Conservation (phyloP, 2,888 invertebrate species). For the Polymixis flavicincta region DNA sequence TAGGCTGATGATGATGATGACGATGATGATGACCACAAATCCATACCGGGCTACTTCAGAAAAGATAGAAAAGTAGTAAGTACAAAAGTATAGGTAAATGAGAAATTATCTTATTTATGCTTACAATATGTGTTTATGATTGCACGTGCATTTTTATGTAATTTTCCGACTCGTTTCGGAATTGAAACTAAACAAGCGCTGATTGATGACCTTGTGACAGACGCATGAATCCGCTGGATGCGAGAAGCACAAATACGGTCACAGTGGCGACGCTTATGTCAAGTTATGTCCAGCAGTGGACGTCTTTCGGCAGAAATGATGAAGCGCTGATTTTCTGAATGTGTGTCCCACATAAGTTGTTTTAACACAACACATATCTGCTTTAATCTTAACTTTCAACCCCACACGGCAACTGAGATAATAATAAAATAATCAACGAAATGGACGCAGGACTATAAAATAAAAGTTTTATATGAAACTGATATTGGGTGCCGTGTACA, state of each 20-base stretch:
- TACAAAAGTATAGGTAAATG: too few species aligned
- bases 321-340: neutral
- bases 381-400: neutral
- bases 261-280: too few species aligned
- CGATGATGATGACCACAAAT: too few species aligned
- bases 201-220: neutral
- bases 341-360: neutral
- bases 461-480: conserved; percentile 60
- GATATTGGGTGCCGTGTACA: conserved; percentile 62
- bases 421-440: conserved; percentile 25
- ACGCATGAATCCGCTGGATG: too few species aligned
- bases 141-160: neutral
- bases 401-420: conserved; percentile 1
- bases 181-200: neutral
- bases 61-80: too few species aligned
- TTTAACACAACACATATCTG: too few species aligned
- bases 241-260: too few species aligned
- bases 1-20: too few species aligned
- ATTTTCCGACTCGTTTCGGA: neutral
- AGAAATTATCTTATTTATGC: too few species aligned
- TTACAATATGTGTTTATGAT: too few species aligned
- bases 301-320: neutral
- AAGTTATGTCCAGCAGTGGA: too few species aligned
- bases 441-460: conserved; percentile 47
- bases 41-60: too few species aligned